Percentiles rank a stretch among this genome's conserved stretches.
Evolutionary conservation across 1,140 invertebrate genomes (phyloP).

Genomic region (Drosophila eugracilis): DNA sequence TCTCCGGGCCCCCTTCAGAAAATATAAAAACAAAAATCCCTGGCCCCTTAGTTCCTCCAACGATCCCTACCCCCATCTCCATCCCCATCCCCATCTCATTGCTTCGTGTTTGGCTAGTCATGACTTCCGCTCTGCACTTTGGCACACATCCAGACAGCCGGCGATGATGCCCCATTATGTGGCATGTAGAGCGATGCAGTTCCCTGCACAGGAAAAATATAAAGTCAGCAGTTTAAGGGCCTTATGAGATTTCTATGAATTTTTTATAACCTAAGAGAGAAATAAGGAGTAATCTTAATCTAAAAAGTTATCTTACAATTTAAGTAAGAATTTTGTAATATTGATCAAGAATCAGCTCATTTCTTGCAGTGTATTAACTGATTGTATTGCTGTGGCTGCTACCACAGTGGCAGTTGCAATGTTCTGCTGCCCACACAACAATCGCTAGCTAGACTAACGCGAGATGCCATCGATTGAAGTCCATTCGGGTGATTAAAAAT

Average conservation of each 20-base stretch:
- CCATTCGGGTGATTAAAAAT: conserved; percentile 43
- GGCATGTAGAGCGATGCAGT: conserved; percentile 70
- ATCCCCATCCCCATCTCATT: conserved; percentile 61
- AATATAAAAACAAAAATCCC: not conserved
- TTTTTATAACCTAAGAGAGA: not conserved
- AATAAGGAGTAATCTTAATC: no score
- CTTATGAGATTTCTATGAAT: not conserved
- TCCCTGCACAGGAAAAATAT: conserved; percentile 16
- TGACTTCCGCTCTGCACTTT: conserved; percentile 78
- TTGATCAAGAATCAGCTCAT: not conserved
- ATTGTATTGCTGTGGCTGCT: conserved; percentile 1
- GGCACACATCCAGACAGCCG: conserved; percentile 60
- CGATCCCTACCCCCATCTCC: conserved; percentile 41
- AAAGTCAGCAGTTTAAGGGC: not conserved
- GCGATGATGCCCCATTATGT: conserved; percentile 71
- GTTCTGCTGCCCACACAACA: conserved; percentile 74
- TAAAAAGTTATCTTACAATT: no score
- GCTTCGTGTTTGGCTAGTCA: conserved; percentile 80
- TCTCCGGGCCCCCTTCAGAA: not conserved
- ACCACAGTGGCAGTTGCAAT: conserved; percentile 41
- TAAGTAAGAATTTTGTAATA: no score
- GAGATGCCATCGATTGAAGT: conserved; percentile 53
- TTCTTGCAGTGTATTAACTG: not conserved
- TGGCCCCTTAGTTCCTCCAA: not conserved
- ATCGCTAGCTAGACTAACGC: conserved; percentile 17